phyloP scores from a whole-genome alignment of 2,888 invertebrate species.

The Acholoe squamosa region DNA sequence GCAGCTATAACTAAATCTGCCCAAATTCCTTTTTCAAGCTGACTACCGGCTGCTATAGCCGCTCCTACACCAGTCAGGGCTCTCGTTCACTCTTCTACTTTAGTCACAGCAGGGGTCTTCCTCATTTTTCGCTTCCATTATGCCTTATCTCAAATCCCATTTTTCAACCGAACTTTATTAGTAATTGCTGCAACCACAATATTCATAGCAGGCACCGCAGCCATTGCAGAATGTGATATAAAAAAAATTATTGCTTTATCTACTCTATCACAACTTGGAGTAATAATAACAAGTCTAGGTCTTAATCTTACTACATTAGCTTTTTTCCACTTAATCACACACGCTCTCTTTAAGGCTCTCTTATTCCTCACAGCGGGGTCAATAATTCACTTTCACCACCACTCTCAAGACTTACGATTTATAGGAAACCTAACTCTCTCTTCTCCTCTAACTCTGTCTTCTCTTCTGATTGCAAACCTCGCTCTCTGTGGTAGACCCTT shows the following conservation, averaged over 20 bases:
- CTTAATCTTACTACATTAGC: conserved; percentile 86
- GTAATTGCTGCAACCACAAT: conserved; percentile 83
- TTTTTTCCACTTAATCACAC: conserved; percentile 89
- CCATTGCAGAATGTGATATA: conserved; percentile 85
- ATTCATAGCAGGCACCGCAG: conserved; percentile 80
- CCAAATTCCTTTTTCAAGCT: conserved; percentile 91
- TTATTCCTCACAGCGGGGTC: conserved; percentile 89
- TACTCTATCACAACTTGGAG: conserved; percentile 89
- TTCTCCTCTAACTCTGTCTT: conserved; percentile 73
- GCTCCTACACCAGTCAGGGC: conserved; percentile 91
- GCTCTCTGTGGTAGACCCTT: conserved; percentile 76
- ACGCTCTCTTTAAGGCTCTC: conserved; percentile 90
- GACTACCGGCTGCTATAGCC: conserved; percentile 90
- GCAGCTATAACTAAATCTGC: conserved; percentile 90
- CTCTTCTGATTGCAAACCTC: conserved; percentile 71
- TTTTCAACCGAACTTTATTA: conserved; percentile 85
- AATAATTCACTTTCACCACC: conserved; percentile 87
- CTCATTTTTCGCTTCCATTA: conserved; percentile 89
- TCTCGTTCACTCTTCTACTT: conserved; percentile 90
- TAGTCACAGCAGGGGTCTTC: conserved; percentile 91
- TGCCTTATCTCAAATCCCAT: conserved; percentile 83
- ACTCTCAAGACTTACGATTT: conserved; percentile 88
- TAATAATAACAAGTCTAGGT: conserved; percentile 88
- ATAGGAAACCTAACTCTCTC: conserved; percentile 71
- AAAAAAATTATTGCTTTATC: conserved; percentile 92